phyloP scores from a whole-genome alignment of 2,113 vertebrate species.

The Tetrao urogallus region DNA sequence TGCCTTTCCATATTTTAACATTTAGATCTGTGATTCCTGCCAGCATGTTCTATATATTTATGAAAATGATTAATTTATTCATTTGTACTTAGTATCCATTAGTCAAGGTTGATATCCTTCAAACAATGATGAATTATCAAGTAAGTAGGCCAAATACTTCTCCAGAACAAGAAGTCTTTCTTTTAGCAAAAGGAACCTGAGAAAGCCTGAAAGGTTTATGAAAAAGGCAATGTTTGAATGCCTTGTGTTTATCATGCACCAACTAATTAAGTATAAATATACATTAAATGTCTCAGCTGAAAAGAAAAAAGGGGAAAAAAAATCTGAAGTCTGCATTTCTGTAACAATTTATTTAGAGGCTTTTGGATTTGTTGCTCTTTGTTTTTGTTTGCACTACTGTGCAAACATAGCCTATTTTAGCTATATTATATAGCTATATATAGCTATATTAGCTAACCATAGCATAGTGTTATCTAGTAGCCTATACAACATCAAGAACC shows the following conservation, averaged over 20 bases:
- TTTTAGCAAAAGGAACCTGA: background rate
- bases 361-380: background rate
- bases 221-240: background rate
- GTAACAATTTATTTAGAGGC: background rate
- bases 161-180: background rate
- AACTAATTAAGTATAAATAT: background rate
- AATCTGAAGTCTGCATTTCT: background rate
- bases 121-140: background rate
- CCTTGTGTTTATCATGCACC: background rate
- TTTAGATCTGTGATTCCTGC: background rate
- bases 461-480: background rate
- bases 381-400: too few species aligned
- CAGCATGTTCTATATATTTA: constrained; percentile 7
- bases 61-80: background rate
- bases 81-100: background rate
- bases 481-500: background rate
- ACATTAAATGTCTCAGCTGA: background rate
- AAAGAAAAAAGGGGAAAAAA: background rate
- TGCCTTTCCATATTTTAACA: background rate
- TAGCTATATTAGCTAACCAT: too few species aligned
- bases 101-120: background rate
- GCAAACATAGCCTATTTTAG: background rate
- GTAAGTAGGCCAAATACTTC: background rate
- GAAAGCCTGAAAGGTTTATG: background rate
- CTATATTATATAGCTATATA: too few species aligned